Evolutionary conservation across 2,113 vertebrate genomes (phyloP).

Genomic region (Xyliphius kryptos): DNA sequence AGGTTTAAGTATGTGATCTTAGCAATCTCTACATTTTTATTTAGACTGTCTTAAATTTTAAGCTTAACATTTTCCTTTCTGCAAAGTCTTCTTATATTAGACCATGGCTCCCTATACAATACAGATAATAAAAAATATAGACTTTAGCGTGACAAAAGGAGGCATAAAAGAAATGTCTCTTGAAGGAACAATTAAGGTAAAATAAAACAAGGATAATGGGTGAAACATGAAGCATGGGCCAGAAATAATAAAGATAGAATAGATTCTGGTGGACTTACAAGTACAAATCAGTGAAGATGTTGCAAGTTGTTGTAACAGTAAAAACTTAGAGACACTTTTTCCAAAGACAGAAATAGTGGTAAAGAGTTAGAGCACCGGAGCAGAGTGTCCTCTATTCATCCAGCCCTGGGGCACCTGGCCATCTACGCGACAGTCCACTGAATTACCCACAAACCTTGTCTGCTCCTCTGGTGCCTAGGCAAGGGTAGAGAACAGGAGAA

Average conservation of each 20-base stretch:
- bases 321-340: conserved; percentile 14
- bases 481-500: conserved; percentile 65
- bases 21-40: no score
- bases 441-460: conserved; percentile 68
- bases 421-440: conserved; percentile 66
- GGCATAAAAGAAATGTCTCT: conserved; percentile 10
- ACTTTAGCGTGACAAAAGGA: neutral
- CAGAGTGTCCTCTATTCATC: conserved; percentile 52
- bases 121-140: conserved; percentile 4
- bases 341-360: conserved; percentile 28
- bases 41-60: no score
- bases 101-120: no score
- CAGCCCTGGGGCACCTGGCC: conserved; percentile 65
- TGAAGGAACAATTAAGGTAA: conserved; percentile 7
- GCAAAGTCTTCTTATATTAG: neutral
- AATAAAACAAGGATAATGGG: conserved; percentile 11
- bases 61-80: conserved; percentile 1
- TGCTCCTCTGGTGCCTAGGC: conserved; percentile 62
- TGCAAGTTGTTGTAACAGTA: conserved; percentile 6
- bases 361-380: conserved; percentile 43
- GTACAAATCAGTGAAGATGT: neutral
- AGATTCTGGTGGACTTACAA: neutral
- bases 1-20: no score
- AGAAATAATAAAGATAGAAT: conserved; percentile 10
- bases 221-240: conserved; percentile 17